These are phyloP conservation scores for Cyanistes caeruleus DNA, from an alignment of 2,113 vertebrate genomes.

Conservation along the genomic window DNA sequence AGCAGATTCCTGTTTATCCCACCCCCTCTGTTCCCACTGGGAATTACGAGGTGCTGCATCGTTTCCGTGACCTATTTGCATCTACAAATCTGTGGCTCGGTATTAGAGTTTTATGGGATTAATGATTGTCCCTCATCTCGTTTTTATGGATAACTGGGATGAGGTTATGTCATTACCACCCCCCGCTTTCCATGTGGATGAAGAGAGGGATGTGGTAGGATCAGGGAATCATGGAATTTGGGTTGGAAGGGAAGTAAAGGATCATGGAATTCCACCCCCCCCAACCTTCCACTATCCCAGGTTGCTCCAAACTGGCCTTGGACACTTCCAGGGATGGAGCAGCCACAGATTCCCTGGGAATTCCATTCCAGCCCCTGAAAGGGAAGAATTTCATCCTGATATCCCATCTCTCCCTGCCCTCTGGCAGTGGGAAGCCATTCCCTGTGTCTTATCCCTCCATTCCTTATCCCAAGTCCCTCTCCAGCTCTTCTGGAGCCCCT, in stretches of 20 bases:
- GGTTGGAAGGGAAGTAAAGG: not conserved
- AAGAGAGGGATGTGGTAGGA: not conserved
- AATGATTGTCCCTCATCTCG: not conserved
- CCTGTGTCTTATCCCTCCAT: not conserved
- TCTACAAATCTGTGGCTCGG: not conserved
- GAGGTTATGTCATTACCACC: not conserved
- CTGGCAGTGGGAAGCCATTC: not conserved
- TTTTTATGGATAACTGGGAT: not conserved
- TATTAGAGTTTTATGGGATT: not conserved
- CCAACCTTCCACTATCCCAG: not conserved
- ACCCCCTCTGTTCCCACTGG: not conserved
- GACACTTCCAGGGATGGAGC: not conserved
- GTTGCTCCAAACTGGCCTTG: not conserved
- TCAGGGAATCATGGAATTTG: fast-evolving
- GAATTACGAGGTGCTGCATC: not conserved
- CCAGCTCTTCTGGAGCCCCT: not conserved
- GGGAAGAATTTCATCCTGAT: not conserved
- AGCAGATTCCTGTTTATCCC: not conserved
- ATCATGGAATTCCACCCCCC: not conserved
- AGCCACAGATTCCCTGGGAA: not conserved
- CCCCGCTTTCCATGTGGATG: not conserved
- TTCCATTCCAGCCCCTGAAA: not conserved
- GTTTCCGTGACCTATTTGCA: not conserved
- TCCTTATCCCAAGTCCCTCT: fast-evolving
- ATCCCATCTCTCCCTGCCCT: fast-evolving